Evolutionary conservation across 2,113 vertebrate genomes (phyloP).

Genomic region (Hemiscyllium ocellatum): DNA sequence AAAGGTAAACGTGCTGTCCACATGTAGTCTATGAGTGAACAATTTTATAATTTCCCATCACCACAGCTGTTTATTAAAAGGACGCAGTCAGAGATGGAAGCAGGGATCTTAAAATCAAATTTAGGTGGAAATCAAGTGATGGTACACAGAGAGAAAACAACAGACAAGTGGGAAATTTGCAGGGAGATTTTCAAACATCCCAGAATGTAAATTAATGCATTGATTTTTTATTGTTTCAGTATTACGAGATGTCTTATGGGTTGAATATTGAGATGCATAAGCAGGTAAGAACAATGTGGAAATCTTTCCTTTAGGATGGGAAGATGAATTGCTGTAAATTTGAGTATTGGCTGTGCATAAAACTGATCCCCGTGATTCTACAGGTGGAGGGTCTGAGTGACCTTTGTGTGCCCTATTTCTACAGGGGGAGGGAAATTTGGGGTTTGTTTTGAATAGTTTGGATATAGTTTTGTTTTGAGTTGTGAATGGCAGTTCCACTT

Average conservation of each 20-base stretch:
- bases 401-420: neutral
- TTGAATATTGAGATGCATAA: slow-evolving; percentile 99
- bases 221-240: slow-evolving; percentile 56
- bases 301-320: neutral
- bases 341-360: neutral
- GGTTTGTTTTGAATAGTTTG: neutral
- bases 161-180: neutral
- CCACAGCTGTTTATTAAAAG: neutral
- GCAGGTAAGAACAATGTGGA: slow-evolving; percentile 67
- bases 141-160: neutral
- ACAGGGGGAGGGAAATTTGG: neutral
- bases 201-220: neutral
- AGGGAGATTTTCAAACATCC: neutral
- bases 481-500: neutral
- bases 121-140: neutral
- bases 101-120: neutral
- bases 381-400: neutral
- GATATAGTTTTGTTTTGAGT: neutral
- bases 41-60: neutral
- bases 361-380: neutral
- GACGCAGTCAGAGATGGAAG: neutral
- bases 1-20: neutral
- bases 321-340: neutral
- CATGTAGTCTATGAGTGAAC: neutral
- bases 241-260: slow-evolving; percentile 97